Conservation (phyloP, 2,888 invertebrate species). For the Isotomurus palustris region DNA sequence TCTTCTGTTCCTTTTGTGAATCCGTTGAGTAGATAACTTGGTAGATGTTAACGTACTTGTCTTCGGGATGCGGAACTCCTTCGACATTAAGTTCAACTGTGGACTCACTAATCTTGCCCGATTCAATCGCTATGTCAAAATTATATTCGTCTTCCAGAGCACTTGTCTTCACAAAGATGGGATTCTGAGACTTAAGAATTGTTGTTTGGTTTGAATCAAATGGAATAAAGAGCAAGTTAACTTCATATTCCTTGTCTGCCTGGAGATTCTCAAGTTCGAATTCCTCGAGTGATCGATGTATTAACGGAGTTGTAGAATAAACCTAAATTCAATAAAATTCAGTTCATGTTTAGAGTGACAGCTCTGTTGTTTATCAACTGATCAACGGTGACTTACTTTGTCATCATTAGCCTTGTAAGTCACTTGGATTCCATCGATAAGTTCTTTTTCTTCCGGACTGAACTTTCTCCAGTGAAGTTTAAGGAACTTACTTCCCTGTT, state of each 20-base stretch:
- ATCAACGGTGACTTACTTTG: constrained; percentile 51
- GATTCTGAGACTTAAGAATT: constrained; percentile 68
- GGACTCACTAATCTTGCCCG: constrained; percentile 68
- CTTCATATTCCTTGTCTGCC: constrained; percentile 73
- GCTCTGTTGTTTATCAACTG: not conserved
- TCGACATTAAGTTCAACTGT: constrained; percentile 75
- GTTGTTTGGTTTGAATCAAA: constrained; percentile 68
- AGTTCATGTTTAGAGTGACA: not conserved
- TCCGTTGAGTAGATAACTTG: constrained; percentile 76
- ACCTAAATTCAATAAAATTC: no score
- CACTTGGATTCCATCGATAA: constrained; percentile 82
- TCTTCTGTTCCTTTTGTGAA: constrained; percentile 63
- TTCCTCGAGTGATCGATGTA: constrained; percentile 73
- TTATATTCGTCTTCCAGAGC: constrained; percentile 74
- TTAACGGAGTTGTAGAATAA: constrained; percentile 76
- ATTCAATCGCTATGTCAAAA: constrained; percentile 73
- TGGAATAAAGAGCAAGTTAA: constrained; percentile 77
- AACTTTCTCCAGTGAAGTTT: constrained; percentile 78
- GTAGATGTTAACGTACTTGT: constrained; percentile 84
- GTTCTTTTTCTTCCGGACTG: constrained; percentile 70
- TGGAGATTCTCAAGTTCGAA: constrained; percentile 73
- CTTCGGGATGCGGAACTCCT: constrained; percentile 81
- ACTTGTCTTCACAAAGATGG: constrained; percentile 66
- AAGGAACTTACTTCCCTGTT: constrained; percentile 73
- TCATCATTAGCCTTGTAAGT: constrained; percentile 76